Evolutionary conservation across 2,888 invertebrate species (phyloP).

Genomic region (Hyposoter didymator): DNA sequence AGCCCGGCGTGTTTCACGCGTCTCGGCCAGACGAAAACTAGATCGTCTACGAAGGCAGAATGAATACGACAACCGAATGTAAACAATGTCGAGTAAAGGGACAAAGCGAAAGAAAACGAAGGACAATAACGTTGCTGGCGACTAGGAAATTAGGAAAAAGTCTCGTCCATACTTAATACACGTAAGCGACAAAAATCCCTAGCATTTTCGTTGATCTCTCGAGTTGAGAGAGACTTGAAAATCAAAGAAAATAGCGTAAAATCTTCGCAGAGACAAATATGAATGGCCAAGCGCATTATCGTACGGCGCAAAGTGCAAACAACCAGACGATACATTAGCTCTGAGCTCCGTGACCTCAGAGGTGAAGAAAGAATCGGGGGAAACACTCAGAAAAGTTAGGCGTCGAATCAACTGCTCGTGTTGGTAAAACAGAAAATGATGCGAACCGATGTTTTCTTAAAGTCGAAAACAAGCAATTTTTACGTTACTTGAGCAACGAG

Average conservation of each 20-base stretch:
- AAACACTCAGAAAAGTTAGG: background rate
- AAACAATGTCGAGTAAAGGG: conserved; percentile 32
- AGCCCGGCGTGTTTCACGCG: conserved; percentile 51
- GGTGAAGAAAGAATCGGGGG: conserved; percentile 27
- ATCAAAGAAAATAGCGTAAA: conserved; percentile 4
- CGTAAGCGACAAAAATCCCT: background rate
- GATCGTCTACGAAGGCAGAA: background rate
- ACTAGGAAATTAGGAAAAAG: background rate
- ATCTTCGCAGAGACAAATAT: background rate
- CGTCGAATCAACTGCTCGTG: background rate
- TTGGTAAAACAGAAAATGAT: conserved; percentile 17
- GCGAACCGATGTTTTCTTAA: background rate
- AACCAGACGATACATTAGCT: conserved; percentile 16
- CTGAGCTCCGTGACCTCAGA: conserved; percentile 21
- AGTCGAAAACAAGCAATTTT: background rate
- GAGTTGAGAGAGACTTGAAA: background rate
- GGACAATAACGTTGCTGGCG: background rate
- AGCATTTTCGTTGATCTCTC: background rate
- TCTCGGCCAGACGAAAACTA: conserved; percentile 57
- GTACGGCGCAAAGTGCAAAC: conserved; percentile 46
- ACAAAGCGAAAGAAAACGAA: background rate
- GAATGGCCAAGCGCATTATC: conserved; percentile 12
- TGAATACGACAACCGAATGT: conserved; percentile 2
- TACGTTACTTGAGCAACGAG: background rate
- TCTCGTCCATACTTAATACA: background rate